These are phyloP conservation scores for Muscicapa comitata DNA, from an alignment of 2,797 vertebrate genomes.

Conservation along the genomic window DNA sequence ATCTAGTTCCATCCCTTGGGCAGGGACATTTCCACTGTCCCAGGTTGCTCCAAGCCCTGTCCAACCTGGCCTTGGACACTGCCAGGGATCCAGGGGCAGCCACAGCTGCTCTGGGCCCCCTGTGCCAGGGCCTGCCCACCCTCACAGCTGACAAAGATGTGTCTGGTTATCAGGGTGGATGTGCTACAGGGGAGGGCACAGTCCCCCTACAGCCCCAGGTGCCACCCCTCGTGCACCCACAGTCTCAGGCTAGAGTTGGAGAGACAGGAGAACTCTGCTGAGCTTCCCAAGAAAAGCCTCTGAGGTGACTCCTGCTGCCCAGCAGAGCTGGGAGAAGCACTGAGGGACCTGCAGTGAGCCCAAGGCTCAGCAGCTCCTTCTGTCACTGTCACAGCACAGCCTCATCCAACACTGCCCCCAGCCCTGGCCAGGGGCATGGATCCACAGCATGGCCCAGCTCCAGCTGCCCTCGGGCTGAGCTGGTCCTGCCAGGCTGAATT, in stretches of 20 bases:
- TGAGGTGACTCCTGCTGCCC: not conserved
- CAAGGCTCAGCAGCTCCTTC: not conserved
- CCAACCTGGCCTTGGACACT: not conserved
- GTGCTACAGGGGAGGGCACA: not conserved
- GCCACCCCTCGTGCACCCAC: accelerated
- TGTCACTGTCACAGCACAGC: not conserved
- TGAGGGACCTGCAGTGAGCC: not conserved
- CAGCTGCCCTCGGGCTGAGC: not conserved
- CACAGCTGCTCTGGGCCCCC: not conserved
- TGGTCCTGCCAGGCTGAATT: not conserved
- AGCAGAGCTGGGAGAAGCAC: not conserved
- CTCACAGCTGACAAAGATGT: accelerated
- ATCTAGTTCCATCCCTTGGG: not conserved
- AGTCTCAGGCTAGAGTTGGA: not conserved
- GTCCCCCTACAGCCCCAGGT: not conserved
- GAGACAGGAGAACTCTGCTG: not conserved
- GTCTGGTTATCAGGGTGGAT: not conserved
- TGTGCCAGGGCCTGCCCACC: not conserved
- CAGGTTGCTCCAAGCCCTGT: accelerated
- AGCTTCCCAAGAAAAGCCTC: not conserved
- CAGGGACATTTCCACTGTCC: not conserved
- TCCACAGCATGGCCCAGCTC: not conserved
- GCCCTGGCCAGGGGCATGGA: not conserved
- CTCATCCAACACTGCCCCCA: accelerated
- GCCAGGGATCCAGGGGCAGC: not conserved